Conservation (phyloP, 2,113 vertebrate genomes). For the Geococcyx californianus region DNA sequence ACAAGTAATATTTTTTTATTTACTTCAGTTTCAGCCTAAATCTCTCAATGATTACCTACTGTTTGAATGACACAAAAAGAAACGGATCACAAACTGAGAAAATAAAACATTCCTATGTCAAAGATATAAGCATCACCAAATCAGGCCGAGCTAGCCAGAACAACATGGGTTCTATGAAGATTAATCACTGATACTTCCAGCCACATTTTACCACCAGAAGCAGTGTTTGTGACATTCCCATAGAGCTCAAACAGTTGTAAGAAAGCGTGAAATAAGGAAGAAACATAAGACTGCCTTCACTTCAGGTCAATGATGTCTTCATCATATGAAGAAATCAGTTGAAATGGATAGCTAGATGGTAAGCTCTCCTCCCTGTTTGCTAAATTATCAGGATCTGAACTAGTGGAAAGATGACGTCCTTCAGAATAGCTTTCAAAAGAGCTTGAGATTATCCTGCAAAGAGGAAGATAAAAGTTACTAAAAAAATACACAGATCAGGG, state of each 20-base stretch:
- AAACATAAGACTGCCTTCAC: slow-evolving; percentile 80
- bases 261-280: slow-evolving; percentile 45
- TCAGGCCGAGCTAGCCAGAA: slow-evolving; percentile 37
- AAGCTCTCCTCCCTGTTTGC: slow-evolving; percentile 78
- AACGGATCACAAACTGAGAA: slow-evolving; percentile 47
- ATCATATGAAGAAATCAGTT: slow-evolving; percentile 82
- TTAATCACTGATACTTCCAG: slow-evolving; percentile 33
- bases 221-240: slow-evolving; percentile 51
- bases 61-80: slow-evolving; percentile 60
- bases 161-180: slow-evolving; percentile 29
- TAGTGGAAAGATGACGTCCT: slow-evolving; percentile 71
- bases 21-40: slow-evolving; percentile 63
- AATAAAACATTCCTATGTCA: slow-evolving; percentile 50
- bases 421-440: slow-evolving; percentile 82
- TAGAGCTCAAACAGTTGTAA: slow-evolving; percentile 53
- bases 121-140: slow-evolving; percentile 40
- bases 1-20: slow-evolving; percentile 54
- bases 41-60: slow-evolving; percentile 49
- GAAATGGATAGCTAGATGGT: slow-evolving; percentile 76
- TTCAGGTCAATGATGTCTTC: slow-evolving; percentile 95
- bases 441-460: slow-evolving; percentile 81
- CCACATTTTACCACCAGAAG: slow-evolving; percentile 40
- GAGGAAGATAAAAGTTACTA: background rate
- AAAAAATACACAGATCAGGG: background rate
- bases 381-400: slow-evolving; percentile 78